A percentile compares a stretch with the other conserved stretches of the same genome.
Conservation (phyloP, 2,888 invertebrate genomes). For the Eilema sororculum region DNA sequence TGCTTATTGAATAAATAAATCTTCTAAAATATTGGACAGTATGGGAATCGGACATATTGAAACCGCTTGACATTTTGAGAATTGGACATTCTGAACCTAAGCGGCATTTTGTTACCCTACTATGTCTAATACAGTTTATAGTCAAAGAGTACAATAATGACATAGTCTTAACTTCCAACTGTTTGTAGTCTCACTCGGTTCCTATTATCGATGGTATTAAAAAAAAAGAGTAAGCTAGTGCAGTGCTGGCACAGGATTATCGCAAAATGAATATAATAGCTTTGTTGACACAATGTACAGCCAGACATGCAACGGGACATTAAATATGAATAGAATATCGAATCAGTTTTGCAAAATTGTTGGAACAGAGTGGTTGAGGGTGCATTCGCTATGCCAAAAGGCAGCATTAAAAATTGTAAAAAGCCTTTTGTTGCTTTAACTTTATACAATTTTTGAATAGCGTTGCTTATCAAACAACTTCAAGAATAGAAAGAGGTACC, state of each 20-base stretch:
- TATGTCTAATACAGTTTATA: too few species aligned
- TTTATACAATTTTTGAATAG: too few species aligned
- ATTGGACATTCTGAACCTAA: too few species aligned
- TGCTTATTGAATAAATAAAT: too few species aligned
- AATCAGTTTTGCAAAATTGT: neutral
- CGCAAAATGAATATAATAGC: constrained; percentile 10
- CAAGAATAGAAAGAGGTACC: too few species aligned
- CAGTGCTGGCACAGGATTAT: neutral
- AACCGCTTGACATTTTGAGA: too few species aligned
- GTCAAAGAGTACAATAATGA: neutral
- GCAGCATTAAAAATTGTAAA: neutral
- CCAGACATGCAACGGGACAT: neutral
- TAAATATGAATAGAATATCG: neutral
- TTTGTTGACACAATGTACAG: constrained; percentile 12
- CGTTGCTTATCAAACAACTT: too few species aligned
- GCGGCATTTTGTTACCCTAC: too few species aligned
- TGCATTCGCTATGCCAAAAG: neutral
- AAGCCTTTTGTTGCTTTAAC: neutral
- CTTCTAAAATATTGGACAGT: too few species aligned
- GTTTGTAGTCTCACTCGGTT: neutral
- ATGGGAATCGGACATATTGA: too few species aligned
- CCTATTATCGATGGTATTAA: neutral
- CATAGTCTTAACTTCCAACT: neutral
- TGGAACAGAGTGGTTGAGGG: neutral
- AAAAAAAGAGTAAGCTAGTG: neutral